These are phyloP conservation scores for Leuciscus waleckii DNA, from an alignment of 2,797 vertebrate genomes.

Conservation along the genomic window DNA sequence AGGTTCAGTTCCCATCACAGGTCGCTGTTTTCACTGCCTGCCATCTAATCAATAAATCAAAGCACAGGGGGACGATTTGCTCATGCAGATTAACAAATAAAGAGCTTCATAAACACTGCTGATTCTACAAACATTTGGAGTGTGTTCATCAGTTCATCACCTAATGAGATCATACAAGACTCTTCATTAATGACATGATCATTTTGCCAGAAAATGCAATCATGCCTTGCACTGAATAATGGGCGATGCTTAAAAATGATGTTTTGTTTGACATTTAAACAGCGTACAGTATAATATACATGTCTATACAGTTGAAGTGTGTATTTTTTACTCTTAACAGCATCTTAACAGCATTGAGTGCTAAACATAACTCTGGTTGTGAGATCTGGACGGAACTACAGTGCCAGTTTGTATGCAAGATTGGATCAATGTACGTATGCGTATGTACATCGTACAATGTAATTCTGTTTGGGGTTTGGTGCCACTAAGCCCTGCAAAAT, in stretches of 20 bases:
- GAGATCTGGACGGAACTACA: not conserved
- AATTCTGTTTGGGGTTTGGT: not conserved
- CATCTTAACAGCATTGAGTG: not conserved
- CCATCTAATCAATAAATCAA: slow-evolving; percentile 35
- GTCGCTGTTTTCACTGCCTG: slow-evolving; percentile 32
- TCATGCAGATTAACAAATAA: slow-evolving; percentile 14
- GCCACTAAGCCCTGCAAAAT: not conserved
- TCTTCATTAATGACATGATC: not conserved
- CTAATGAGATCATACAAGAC: not conserved
- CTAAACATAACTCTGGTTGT: not conserved
- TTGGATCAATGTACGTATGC: not conserved
- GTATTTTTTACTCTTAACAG: not conserved
- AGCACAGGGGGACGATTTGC: slow-evolving; percentile 6
- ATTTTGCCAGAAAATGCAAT: not conserved
- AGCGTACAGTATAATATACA: not conserved
- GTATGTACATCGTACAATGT: too few relatives aligned
- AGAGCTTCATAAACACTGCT: slow-evolving; percentile 11
- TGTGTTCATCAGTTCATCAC: not conserved
- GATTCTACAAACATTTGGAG: not conserved
- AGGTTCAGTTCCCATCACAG: slow-evolving; percentile 55
- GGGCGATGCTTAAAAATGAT: not conserved
- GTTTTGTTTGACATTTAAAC: not conserved
- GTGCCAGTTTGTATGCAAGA: not conserved
- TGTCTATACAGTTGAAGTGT: not conserved
- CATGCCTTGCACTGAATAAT: not conserved